Evolutionary conservation across 2,888 invertebrate genomes (phyloP).

Genomic region (Drosophila basisetae): DNA sequence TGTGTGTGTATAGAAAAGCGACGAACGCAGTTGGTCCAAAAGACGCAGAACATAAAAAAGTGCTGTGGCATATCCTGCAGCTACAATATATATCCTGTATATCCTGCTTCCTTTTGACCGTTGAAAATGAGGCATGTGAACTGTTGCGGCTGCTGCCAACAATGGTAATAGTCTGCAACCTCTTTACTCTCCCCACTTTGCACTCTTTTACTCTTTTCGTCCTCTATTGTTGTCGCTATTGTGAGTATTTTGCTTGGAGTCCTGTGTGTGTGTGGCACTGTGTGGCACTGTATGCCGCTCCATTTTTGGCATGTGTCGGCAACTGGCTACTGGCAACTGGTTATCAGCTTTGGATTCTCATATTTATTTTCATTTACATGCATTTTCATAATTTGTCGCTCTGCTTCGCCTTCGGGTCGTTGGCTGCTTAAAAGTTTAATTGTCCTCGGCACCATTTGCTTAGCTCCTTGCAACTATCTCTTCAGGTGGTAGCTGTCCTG

Average conservation of each 20-base stretch:
- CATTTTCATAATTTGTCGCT: constrained; percentile 65
- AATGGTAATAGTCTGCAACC: constrained; percentile 42
- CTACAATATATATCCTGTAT: constrained; percentile 41
- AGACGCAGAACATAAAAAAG: constrained; percentile 51
- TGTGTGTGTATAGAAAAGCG: constrained; percentile 31
- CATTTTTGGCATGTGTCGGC: constrained; percentile 76
- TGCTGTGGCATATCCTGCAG: constrained; percentile 51
- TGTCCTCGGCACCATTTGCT: constrained; percentile 54
- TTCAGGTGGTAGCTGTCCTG: constrained; percentile 31
- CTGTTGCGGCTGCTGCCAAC: constrained; percentile 75
- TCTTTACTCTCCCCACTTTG: constrained; percentile 4
- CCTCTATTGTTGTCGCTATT: constrained; percentile 50
- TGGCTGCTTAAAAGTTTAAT: constrained; percentile 78
- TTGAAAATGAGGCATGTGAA: constrained; percentile 78
- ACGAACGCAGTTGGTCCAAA: constrained; percentile 41
- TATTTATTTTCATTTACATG: constrained; percentile 79
- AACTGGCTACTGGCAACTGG: constrained; percentile 54
- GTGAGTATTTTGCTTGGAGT: constrained; percentile 57
- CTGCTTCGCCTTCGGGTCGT: constrained; percentile 33
- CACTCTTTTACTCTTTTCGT: constrained; percentile 5
- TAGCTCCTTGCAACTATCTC: constrained; percentile 19
- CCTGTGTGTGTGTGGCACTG: constrained; percentile 28
- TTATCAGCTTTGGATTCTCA: constrained; percentile 39
- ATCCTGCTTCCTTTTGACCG: constrained; percentile 70
- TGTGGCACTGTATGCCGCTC: constrained; percentile 21